These are phyloP conservation scores for Lycodopsis pacificus DNA, from an alignment of 2,797 vertebrate species.

Conservation along the genomic window DNA sequence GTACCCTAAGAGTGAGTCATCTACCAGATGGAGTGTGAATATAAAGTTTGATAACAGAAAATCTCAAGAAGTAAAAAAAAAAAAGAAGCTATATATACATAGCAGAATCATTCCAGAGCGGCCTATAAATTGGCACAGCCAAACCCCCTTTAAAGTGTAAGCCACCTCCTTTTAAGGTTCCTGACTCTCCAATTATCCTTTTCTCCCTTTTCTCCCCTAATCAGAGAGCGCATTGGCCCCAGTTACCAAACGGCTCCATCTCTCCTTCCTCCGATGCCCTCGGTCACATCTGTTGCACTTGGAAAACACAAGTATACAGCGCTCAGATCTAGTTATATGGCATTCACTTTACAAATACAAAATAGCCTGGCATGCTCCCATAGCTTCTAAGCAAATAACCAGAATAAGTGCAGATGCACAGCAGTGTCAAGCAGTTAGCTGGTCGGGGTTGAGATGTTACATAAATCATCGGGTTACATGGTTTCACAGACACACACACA, in stretches of 20 bases:
- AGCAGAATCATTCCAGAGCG: constrained; percentile 11
- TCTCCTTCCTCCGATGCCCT: constrained; percentile 2
- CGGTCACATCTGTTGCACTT: not conserved
- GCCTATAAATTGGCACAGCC: constrained; percentile 28
- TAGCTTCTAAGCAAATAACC: constrained; percentile 19
- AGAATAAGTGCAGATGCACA: constrained; percentile 5
- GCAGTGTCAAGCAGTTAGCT: not conserved
- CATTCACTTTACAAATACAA: not conserved
- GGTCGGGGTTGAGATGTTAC: constrained; percentile 23
- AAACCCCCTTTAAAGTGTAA: constrained; percentile 38
- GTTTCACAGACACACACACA: constrained; percentile 23
- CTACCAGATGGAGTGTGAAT: constrained; percentile 23
- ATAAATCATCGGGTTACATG: constrained; percentile 36
- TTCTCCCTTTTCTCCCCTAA: constrained; percentile 2
- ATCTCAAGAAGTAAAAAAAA: not conserved
- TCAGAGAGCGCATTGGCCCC: constrained; percentile 4
- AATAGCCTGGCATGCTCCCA: not conserved
- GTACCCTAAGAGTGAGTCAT: constrained; percentile 11
- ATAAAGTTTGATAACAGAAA: constrained; percentile 5
- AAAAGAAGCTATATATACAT: not conserved
- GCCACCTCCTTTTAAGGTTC: constrained; percentile 27
- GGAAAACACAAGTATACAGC: constrained; percentile 15
- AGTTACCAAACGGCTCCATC: constrained; percentile 5
- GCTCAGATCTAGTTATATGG: constrained; percentile 10
- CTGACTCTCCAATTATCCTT: not conserved